Percentiles rank a stretch among this genome's conserved stretches.
Evolutionary conservation across 2,888 invertebrate species (phyloP).

Genomic region (Ophonus ardosiacus): DNA sequence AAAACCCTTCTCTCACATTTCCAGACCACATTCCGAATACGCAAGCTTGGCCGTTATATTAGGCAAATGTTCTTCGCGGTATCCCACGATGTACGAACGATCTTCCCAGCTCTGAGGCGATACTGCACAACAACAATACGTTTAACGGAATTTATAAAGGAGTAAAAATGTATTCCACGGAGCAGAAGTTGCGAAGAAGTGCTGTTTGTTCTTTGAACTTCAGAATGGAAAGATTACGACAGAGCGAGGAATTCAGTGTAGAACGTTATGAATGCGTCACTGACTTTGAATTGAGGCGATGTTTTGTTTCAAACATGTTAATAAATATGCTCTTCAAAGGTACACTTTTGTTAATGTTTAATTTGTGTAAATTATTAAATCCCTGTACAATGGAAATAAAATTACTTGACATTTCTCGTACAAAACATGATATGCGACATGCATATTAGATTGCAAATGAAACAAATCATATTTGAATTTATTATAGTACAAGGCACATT

Average conservation of each 20-base stretch:
- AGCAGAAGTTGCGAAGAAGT: background rate
- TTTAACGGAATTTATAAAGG: constrained; percentile 54
- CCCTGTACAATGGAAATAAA: background rate
- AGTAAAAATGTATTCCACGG: constrained; percentile 8
- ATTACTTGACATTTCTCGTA: background rate
- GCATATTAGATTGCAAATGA: no score
- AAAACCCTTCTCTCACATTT: constrained; percentile 11
- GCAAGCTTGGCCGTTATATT: constrained; percentile 30
- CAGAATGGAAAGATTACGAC: background rate
- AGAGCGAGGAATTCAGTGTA: background rate
- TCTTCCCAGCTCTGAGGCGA: background rate
- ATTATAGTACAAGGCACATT: no score
- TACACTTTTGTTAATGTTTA: background rate
- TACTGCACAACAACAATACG: constrained; percentile 44
- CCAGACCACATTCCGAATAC: background rate
- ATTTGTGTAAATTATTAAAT: background rate
- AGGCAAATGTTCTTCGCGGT: constrained; percentile 33
- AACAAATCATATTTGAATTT: no score
- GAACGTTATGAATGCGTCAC: background rate
- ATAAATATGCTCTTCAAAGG: background rate
- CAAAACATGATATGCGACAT: no score
- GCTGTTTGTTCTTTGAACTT: background rate
- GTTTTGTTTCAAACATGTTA: background rate
- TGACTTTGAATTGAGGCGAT: background rate
- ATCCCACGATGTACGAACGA: background rate